Evolutionary conservation across 2,113 vertebrate genomes (phyloP), one percentile per base, ranked within the genome.

Genomic region (Indri indri): DNA sequence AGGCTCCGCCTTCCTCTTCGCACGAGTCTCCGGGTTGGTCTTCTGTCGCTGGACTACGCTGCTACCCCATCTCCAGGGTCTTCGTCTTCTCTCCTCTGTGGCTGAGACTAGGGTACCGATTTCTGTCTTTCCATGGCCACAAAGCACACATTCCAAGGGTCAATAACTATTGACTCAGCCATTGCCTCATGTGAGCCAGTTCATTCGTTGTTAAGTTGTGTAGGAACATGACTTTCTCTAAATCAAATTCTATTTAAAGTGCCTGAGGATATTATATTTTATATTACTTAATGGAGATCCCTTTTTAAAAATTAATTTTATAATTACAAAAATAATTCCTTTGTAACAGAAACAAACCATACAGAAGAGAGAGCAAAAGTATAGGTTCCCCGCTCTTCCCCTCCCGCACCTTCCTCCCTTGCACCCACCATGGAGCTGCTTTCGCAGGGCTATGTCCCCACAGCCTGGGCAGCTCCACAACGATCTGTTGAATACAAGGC

Each of bases 401-500:
- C 37, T 20, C n/a, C 34, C 12, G 23, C 6, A 8, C 42, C 3
- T 52, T 16, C 57, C 32, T 42, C 61, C 9, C 50, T 14, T 1
- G 11, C 61, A 5, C 16, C 57, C 45, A 30, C 61, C 20, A 14
- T 22, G 13, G 34, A 65, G 32, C 6, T 8, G 54, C 23, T 42
- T 71, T 8, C n/a, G 30, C 34, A 76, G 42, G 32, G 42, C 50
- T 47, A 3, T 50, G 57, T 63, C 80, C 84, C 47, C 17, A 3
- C 7, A 52, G 59, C 47, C 45, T 7, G 6, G 12, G n/a, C 40
- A 32, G 40, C 2, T 23, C 47, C 34, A 16, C 3, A 23, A 34
- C 1, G 0, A 37, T 4, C 82, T 57, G 9, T 0, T 37, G n/a
- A 32, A 63, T 14, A 45, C 74, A 45, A 8, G 3, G 25, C 0